Evolutionary conservation across 2,797 vertebrate species (phyloP).

Genomic region (Parauchenoglanis ngamensis): DNA sequence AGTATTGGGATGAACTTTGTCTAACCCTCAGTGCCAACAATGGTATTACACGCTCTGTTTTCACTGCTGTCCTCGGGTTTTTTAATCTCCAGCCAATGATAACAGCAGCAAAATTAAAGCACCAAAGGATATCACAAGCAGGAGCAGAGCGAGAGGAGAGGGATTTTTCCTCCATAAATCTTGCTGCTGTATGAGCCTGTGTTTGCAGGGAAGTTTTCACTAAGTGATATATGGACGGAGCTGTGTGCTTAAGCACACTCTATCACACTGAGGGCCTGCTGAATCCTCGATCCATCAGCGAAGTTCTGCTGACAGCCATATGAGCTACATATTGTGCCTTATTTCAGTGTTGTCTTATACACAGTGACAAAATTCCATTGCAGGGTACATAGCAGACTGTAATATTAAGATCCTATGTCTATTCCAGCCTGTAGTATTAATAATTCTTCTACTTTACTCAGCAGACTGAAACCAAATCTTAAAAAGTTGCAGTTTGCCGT

Average conservation of each 20-base stretch:
- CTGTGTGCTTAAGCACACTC: slow-evolving; percentile 66
- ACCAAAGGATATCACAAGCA: slow-evolving; percentile 76
- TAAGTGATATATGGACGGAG: slow-evolving; percentile 85
- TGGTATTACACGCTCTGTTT: slow-evolving; percentile 84
- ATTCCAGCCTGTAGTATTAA: neutral
- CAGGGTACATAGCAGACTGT: neutral
- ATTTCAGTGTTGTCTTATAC: neutral
- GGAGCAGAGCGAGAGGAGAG: slow-evolving; percentile 74
- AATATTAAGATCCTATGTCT: neutral
- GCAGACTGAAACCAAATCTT: neutral
- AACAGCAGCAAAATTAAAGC: slow-evolving; percentile 85
- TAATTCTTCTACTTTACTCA: neutral
- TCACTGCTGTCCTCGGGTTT: slow-evolving; percentile 72
- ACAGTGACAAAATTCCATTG: neutral
- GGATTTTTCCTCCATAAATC: slow-evolving; percentile 82
- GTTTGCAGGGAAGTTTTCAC: slow-evolving; percentile 91
- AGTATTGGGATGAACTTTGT: slow-evolving; percentile 83
- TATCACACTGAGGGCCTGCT: slow-evolving; percentile 35
- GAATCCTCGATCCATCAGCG: neutral
- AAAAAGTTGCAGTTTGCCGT: neutral
- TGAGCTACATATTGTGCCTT: neutral
- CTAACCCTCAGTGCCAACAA: slow-evolving; percentile 84
- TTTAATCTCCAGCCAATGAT: slow-evolving; percentile 88
- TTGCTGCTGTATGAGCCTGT: slow-evolving; percentile 76
- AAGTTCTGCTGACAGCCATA: slow-evolving; percentile 6